Evolutionary conservation across 2,797 vertebrate genomes (phyloP), one percentile per base, ranked within the genome.

Genomic region (Coilia nasus): DNA sequence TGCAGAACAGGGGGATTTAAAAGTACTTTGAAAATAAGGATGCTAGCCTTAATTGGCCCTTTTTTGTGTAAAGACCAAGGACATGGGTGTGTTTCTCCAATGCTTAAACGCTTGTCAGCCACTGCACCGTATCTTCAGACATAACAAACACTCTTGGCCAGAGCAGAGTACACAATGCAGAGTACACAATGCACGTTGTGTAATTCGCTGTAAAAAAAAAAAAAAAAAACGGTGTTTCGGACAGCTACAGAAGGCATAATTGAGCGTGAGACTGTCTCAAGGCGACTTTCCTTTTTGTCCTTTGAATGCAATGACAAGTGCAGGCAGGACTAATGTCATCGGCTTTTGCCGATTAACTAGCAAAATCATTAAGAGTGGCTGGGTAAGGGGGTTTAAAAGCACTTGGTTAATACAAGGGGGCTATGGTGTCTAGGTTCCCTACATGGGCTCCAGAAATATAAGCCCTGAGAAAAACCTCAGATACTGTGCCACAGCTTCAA

Each of bases 371-470:
- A 21, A 1, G 14, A 54, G 50, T 54, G 57, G 57, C 3, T 59
- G 67, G 67, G 71, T 54, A 3, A 54, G 50, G 5, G 71, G 71
- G 80, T 47, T 87, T 86, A 88, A 91, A 94, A 93, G 88, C 93
- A 93, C 89, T 91, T 91, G 81, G 41, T 88, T 87, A 84, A 91
- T 44, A 89, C 88, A 87, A 81, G 88, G 71, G 71, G 87, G 89
- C 83, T 86, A 83, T 85, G 64, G 60, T 81, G 86, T 60, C 85
- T 82, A 85, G 41, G 83, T 86, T 86, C 83, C 86, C 83, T 54
- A 81, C 44, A 87, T 81, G 41, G 81, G 83, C 89, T 87, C 60
- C 86, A 71, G 25, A 81, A 7, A 83, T 84, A 85, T 87, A 86
- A 91, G 87, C 87, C 89, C 90, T 87, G 82, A 87, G 67, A 90